These are phyloP conservation scores for Micrasema longulum DNA, from an alignment of 1,140 invertebrate genomes.

Conservation along the genomic window DNA sequence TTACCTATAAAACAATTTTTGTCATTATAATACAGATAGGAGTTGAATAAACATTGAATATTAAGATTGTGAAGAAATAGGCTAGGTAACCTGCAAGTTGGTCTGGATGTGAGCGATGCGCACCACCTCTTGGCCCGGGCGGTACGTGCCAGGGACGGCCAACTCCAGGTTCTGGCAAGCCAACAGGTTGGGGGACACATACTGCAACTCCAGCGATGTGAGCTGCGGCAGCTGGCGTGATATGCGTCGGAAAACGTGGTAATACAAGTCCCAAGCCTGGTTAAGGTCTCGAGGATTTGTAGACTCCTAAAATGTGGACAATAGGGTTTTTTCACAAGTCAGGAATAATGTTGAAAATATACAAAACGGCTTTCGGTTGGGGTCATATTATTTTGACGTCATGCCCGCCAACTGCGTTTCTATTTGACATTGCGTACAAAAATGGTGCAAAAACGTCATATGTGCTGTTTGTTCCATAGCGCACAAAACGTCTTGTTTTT, in stretches of 20 bases:
- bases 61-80: no score
- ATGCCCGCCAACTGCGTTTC: no score
- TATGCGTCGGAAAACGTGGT: slow-evolving; percentile 96
- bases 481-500: no score
- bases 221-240: slow-evolving; percentile 92
- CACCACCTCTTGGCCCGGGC: slow-evolving; percentile 87
- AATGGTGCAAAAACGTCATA: no score
- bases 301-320: slow-evolving; percentile 70
- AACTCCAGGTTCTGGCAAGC: slow-evolving; percentile 92
- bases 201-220: slow-evolving; percentile 91
- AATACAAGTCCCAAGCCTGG: slow-evolving; percentile 99
- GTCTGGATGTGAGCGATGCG: slow-evolving; percentile 90
- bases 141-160: slow-evolving; percentile 96
- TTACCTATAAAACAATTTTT: slow-evolving; percentile 79
- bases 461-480: no score
- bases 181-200: slow-evolving; percentile 93
- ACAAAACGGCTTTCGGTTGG: no score
- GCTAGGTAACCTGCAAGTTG: slow-evolving; percentile 76
- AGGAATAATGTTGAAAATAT: no score
- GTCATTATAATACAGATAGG: slow-evolving; percentile 15
- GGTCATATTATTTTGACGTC: no score
- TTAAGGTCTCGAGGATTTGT: slow-evolving; percentile 92
- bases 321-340: no score
- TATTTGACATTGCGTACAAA: no score
- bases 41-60: no score